Evolutionary conservation across 2,797 vertebrate genomes (phyloP).

Genomic region (Etheostoma perlongum): DNA sequence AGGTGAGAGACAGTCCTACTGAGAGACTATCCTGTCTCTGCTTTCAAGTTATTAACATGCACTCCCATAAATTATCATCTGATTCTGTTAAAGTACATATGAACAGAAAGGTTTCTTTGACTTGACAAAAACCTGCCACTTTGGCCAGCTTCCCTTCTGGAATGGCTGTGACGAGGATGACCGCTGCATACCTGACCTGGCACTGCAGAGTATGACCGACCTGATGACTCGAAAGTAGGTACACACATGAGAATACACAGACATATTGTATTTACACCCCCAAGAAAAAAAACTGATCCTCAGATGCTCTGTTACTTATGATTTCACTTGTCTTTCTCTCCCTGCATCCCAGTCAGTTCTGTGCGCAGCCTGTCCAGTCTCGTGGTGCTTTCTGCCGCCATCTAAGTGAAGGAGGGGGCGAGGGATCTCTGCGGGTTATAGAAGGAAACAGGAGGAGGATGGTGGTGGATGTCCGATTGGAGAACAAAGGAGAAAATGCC

Average conservation of each 20-base stretch:
- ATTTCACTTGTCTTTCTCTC: conserved; percentile 6
- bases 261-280: not conserved
- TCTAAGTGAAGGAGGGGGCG: conserved; percentile 66
- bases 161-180: conserved; percentile 97
- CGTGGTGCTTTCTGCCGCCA: conserved; percentile 80
- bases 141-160: conserved; percentile 94
- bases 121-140: not conserved
- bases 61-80: not conserved
- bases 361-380: conserved; percentile 83
- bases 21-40: not conserved
- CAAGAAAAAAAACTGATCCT: not conserved
- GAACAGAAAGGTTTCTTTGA: not conserved
- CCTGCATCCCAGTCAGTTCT: conserved; percentile 88
- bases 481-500: conserved; percentile 96
- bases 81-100: not conserved
- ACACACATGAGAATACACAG: conserved; percentile 9
- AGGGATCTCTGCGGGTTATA: conserved; percentile 86
- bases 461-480: conserved; percentile 89
- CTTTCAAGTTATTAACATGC: not conserved
- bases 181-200: conserved; percentile 93
- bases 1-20: conserved; percentile 78
- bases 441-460: conserved; percentile 90
- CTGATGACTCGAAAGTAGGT: conserved; percentile 91
- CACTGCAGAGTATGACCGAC: conserved; percentile 90
- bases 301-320: not conserved